These are phyloP conservation scores for Archivesica marissinica DNA, from an alignment of 1,140 invertebrate species.

Conservation along the genomic window DNA sequence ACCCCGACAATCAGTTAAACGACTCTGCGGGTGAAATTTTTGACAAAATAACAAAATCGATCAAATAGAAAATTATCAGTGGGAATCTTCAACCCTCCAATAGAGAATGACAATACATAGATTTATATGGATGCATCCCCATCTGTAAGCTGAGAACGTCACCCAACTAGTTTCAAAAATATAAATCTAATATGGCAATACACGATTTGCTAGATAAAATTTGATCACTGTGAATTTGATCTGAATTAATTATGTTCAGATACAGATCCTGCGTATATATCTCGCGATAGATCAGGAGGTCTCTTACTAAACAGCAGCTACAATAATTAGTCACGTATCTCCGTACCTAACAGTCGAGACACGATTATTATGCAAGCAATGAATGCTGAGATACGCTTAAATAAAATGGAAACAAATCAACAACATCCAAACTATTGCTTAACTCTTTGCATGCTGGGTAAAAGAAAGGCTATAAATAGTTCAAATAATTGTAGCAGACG, in stretches of 20 bases:
- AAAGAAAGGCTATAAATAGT: too few species aligned
- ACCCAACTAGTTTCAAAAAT: constrained; percentile 36
- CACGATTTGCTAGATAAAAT: constrained; percentile 65
- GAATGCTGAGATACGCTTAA: background rate
- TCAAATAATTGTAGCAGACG: too few species aligned
- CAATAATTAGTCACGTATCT: constrained; percentile 16
- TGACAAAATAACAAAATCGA: constrained; percentile 57
- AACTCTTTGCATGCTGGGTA: too few species aligned
- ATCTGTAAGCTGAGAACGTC: constrained; percentile 43
- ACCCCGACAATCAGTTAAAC: constrained; percentile 51
- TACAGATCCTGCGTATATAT: constrained; percentile 15
- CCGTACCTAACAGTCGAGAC: background rate
- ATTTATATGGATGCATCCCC: constrained; percentile 45
- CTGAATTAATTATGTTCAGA: constrained; percentile 60
- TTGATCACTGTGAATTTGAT: constrained; percentile 62
- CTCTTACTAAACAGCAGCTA: constrained; percentile 4
- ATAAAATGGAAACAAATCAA: background rate
- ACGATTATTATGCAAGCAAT: background rate
- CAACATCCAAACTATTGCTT: background rate
- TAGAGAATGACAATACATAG: constrained; percentile 26
- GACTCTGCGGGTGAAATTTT: constrained; percentile 41
- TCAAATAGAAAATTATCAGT: constrained; percentile 58
- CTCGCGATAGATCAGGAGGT: background rate
- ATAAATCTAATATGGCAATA: constrained; percentile 65
- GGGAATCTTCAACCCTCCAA: constrained; percentile 34